Percentiles rank a stretch among this genome's conserved stretches.
Evolutionary conservation across 2,113 vertebrate species (phyloP).

Genomic region (Hyperopisus bebe): DNA sequence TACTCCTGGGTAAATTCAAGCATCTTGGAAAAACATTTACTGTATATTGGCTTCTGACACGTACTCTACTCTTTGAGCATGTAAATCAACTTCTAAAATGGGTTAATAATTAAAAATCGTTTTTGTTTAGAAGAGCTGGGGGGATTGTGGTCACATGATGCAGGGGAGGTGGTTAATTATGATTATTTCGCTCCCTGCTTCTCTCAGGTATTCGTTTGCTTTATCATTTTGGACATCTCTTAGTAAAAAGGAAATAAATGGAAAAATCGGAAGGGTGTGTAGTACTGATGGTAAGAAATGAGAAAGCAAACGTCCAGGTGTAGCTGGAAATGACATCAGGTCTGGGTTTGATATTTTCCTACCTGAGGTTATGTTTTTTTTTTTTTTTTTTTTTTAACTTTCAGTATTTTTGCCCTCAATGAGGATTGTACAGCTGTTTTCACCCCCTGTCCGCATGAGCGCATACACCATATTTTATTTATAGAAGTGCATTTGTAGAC

Average conservation of each 20-base stretch:
- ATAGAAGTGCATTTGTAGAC: slow-evolving; percentile 67
- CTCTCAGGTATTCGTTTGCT: slow-evolving; percentile 1
- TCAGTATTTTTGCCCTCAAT: slow-evolving; percentile 91
- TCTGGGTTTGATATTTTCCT: slow-evolving; percentile 30
- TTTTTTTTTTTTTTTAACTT: slow-evolving; percentile 63
- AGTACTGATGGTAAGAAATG: background rate
- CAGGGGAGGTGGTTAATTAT: background rate
- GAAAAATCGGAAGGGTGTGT: background rate
- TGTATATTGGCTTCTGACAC: background rate
- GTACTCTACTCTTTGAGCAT: background rate
- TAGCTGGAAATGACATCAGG: background rate
- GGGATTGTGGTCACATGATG: background rate
- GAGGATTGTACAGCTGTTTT: slow-evolving; percentile 80
- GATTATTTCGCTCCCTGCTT: background rate
- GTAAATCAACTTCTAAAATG: background rate
- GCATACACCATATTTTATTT: slow-evolving; percentile 73
- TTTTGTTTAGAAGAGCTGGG: background rate
- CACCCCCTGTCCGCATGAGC: slow-evolving; percentile 69
- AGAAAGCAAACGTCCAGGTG: background rate
- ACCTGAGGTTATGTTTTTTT: slow-evolving; percentile 45
- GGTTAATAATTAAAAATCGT: background rate
- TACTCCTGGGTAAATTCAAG: background rate
- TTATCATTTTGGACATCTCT: background rate
- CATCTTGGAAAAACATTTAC: background rate
- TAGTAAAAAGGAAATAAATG: background rate